phyloP scores from a whole-genome alignment of 2,797 vertebrate genomes.

The Potorous gilbertii region DNA sequence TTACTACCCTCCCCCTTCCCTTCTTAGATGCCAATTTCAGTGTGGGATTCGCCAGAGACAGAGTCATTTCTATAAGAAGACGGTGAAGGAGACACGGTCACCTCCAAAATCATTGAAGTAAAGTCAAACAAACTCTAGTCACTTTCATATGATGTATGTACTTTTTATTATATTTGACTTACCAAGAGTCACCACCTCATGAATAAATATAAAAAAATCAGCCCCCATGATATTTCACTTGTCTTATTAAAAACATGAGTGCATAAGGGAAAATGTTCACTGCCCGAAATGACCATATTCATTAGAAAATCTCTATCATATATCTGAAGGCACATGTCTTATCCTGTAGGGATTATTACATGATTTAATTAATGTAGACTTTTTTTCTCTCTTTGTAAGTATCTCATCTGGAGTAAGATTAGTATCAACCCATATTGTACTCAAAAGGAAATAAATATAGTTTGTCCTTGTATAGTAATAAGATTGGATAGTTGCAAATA shows the following conservation, averaged over 20 bases:
- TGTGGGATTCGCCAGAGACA: neutral
- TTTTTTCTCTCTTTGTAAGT: constrained; percentile 61
- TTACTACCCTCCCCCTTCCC: neutral
- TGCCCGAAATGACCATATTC: constrained; percentile 52
- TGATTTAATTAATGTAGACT: constrained; percentile 63
- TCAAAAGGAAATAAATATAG: constrained; percentile 44
- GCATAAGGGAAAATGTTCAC: constrained; percentile 58
- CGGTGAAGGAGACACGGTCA: neutral
- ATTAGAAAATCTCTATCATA: constrained; percentile 51
- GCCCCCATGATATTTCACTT: constrained; percentile 52
- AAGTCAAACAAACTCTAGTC: constrained; percentile 31
- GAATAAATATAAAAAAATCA: constrained; percentile 66
- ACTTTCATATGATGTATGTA: constrained; percentile 29
- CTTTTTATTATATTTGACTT: constrained; percentile 58
- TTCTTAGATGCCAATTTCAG: neutral
- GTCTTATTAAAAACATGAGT: constrained; percentile 72
- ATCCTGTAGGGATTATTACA: constrained; percentile 48
- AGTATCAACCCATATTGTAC: neutral
- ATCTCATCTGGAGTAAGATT: constrained; percentile 53
- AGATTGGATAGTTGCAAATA: constrained; percentile 10
- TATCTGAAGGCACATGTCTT: constrained; percentile 36
- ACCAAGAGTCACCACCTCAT: constrained; percentile 35
- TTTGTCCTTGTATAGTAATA: constrained; percentile 33
- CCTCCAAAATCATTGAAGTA: constrained; percentile 42
- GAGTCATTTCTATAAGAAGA: neutral